These are phyloP conservation scores for Ctena decussata DNA, from an alignment of 2,888 invertebrate species.

Conservation along the genomic window DNA sequence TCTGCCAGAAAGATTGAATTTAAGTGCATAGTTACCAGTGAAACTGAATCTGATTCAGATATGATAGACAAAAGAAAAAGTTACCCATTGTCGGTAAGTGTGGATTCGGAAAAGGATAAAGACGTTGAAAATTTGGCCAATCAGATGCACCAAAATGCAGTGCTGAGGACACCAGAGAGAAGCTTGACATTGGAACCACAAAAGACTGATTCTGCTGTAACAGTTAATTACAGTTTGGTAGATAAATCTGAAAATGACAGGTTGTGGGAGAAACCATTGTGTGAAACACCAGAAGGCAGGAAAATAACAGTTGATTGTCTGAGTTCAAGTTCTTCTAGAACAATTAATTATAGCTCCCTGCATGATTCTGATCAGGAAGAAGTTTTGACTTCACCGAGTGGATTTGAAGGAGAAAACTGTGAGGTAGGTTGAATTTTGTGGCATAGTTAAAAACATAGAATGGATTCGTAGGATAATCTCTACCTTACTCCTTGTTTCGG, in stretches of 20 bases:
- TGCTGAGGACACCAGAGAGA: background rate
- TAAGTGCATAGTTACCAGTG: background rate
- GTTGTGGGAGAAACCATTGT: background rate
- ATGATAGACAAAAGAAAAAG: background rate
- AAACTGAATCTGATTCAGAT: slow-evolving; percentile 2
- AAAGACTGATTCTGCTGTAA: background rate
- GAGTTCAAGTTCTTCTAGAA: background rate
- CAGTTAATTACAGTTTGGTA: background rate
- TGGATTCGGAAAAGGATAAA: background rate
- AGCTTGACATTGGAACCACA: background rate
- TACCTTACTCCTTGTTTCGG: too few species aligned
- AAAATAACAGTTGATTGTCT: background rate
- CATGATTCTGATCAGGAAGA: background rate
- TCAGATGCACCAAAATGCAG: background rate
- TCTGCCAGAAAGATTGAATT: background rate
- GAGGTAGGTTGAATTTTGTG: background rate
- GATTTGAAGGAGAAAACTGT: background rate
- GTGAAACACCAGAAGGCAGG: background rate
- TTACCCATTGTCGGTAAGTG: background rate
- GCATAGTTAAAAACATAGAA: too few species aligned
- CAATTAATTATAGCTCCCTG: background rate
- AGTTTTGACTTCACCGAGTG: background rate
- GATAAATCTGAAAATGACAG: background rate
- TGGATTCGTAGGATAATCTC: too few species aligned
- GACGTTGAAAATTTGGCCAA: background rate